Base-by-base conservation (phyloP, 2,113 vertebrate species). In the Acanthisitta chloris region DNA sequence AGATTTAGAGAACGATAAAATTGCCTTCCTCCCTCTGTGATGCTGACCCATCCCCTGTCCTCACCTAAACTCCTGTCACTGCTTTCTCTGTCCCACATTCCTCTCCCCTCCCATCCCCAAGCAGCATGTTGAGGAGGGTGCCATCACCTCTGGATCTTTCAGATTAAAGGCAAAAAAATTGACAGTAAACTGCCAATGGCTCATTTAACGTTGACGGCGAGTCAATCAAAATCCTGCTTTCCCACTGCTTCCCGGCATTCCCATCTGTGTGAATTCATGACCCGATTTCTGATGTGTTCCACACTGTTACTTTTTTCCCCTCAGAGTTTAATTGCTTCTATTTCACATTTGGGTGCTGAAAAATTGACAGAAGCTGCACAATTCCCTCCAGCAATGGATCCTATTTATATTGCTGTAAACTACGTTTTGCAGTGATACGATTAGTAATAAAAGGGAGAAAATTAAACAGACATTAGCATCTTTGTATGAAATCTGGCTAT, bases 231-330 rank as follows among this genome's bases (percentile, higher is more conserved):
- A 96, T 88, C 94, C 79, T 86, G 48, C 96, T 97, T 97, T 97
- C 95, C 93, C 86, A 93, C 95, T 96, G 95, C 92, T 97, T 97
- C 95, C 96, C 81, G 95, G 88, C 92, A 95, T 97, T 94, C 90
- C 96, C 96, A 96, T 97, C 95, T 97, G 96, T 96, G 96, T 97
- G 97, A 97, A 97, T 97, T 97, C 96, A 97, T 97, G 96, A 97
- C 96, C 97, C 86, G 95, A 77, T 96, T 97, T 95, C 96, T 97
- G 96, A 97, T 97, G 96, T 95, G 96, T 97, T 97, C 96, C 97
- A 97, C 94, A 48, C 97, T 93, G 96, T 96, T 97, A 97, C 95
- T 94, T 95, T 97, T 97, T 94, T 83, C 96, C 96, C 96, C 93
- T 94, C 94, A 58, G 96, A 97, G 94, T 97, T 97, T 97, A 97